A percentile compares a stretch with the other conserved stretches of the same genome.
phyloP scores from a whole-genome alignment of 2,113 vertebrate species.

The Mystacornis crossleyi region DNA sequence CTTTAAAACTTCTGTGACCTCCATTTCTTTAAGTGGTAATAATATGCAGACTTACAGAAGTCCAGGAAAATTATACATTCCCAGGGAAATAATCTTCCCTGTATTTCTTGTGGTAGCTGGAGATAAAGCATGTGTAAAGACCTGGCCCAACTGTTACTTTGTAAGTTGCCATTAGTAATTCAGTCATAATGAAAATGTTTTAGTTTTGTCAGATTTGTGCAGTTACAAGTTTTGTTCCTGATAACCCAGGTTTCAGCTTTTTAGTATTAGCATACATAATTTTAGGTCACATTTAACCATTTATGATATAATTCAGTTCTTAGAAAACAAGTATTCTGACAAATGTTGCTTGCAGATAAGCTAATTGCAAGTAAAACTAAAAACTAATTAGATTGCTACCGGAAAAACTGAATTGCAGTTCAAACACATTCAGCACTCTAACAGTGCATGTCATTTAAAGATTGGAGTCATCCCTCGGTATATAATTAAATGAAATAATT shows the following conservation, averaged over 20 bases:
- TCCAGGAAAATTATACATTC: neutral
- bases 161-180: neutral
- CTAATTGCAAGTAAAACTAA: neutral
- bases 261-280: neutral
- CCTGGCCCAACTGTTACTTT: neutral
- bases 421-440: neutral
- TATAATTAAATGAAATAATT: neutral
- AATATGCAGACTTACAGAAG: neutral
- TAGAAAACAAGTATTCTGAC: neutral
- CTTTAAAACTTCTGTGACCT: neutral
- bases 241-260: neutral
- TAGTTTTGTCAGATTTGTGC: neutral
- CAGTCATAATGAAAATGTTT: neutral
- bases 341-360: neutral
- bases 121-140: neutral
- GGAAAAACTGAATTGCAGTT: neutral
- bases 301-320: neutral
- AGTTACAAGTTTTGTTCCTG: neutral
- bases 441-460: neutral
- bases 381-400: neutral
- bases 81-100: neutral
- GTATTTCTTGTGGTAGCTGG: neutral
- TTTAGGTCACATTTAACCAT: neutral
- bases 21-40: neutral
- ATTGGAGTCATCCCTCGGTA: neutral